Conservation (phyloP, 2,888 invertebrate species). For the Aporophyla lueneburgensis region DNA sequence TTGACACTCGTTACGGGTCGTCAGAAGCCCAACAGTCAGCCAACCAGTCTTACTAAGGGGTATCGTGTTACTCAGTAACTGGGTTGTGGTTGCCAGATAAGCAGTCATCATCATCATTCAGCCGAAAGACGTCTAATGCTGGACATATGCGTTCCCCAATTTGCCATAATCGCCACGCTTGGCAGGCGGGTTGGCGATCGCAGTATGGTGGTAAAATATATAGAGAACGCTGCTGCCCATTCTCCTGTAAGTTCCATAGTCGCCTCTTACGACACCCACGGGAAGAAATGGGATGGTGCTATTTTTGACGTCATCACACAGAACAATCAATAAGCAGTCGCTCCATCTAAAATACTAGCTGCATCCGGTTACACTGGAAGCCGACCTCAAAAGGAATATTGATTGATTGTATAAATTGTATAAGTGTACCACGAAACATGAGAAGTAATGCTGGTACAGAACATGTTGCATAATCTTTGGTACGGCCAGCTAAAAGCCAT, state of each 20-base stretch:
- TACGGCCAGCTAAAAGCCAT: not conserved
- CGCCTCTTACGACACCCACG: too few relatives aligned
- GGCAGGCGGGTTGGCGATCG: too few relatives aligned
- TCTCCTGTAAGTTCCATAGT: too few relatives aligned
- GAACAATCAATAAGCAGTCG: not conserved
- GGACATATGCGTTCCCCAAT: too few relatives aligned
- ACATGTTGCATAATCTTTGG: too few relatives aligned
- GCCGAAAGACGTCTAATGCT: too few relatives aligned
- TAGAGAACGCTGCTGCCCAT: too few relatives aligned
- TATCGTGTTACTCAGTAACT: not conserved
- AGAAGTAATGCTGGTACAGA: not conserved
- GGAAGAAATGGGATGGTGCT: too few relatives aligned
- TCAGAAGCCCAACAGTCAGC: not conserved
- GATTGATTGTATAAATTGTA: not conserved
- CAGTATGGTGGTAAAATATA: too few relatives aligned
- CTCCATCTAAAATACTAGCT: not conserved
- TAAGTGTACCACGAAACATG: not conserved
- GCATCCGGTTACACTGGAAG: not conserved
- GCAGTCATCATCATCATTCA: too few relatives aligned
- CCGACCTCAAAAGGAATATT: not conserved
- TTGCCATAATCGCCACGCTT: too few relatives aligned
- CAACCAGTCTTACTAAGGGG: not conserved
- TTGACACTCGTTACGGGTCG: not conserved
- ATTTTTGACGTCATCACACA: too few relatives aligned
- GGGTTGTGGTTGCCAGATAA: not conserved